Evolutionary conservation across 1,140 invertebrate species (phyloP), one percentile per base, ranked within the genome.

Genomic region (Drosophila lowei): DNA sequence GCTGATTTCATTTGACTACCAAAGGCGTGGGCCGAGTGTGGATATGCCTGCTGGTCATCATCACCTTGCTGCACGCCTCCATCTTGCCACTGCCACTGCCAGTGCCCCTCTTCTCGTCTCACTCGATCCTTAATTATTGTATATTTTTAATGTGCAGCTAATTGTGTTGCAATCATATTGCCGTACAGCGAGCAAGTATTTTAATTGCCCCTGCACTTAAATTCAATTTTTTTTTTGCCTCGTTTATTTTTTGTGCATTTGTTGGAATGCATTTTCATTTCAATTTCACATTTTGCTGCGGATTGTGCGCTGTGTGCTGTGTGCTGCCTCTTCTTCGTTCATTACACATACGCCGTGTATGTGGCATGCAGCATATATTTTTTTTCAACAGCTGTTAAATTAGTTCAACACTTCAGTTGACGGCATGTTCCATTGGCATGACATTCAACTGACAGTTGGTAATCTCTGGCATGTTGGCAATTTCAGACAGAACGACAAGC

Each of bases 371-470:
- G 46, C 59, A 63, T 63, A 58, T 59, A 58, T 68, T 65, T 90
- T 90, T 79, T 90, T 90, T 90, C 89, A 90, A 90, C 89, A 90
- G 89, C 89, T 90, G 89, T 88, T 90, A 90, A 90, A 90, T 90
- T 90, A 90, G 89, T 86, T 90, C 89, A 90, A 90, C 89, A 90
- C 89, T 90, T 90, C 81, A 89, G 89, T 84, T 90, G 89, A 90
- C 89, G 89, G 89, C 85, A 89, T 90, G 89, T 90, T 90, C 89
- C 84, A 83, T 79, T 76, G 81, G 89, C 89, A 89, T 90, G 89
- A 90, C 89, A 90, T 89, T 90, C 89, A 81, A 90, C 89, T 90
- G 89, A 90, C 89, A 90, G 89, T 90, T 90, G 89, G 89, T 89
- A 90, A 90, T 90, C 89, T 90, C 89, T 90, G 89, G 89, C 85